A percentile compares a stretch with the other conserved stretches of the same genome.
Evolutionary conservation across 2,888 invertebrate genomes (phyloP).

Genomic region (Himalopsyche japonica): DNA sequence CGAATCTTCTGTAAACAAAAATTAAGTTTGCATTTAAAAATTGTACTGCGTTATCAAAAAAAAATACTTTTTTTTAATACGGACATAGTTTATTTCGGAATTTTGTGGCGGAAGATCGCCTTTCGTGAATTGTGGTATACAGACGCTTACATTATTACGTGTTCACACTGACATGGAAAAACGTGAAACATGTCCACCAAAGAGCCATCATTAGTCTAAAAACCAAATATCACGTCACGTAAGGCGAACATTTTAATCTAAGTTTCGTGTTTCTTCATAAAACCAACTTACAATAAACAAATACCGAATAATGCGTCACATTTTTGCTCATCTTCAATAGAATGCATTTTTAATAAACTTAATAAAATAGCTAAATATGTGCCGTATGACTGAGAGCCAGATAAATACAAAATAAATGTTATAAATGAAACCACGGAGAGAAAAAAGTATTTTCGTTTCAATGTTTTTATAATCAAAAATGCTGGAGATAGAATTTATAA

Average conservation of each 20-base stretch:
- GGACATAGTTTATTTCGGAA: too few species aligned
- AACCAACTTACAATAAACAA: not conserved
- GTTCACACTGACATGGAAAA: not conserved
- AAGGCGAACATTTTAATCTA: not conserved
- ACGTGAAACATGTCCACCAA: not conserved
- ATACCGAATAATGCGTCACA: not conserved
- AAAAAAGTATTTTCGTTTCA: too few species aligned
- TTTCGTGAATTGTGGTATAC: not conserved
- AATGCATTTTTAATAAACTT: constrained; percentile 13
- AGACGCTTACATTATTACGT: not conserved
- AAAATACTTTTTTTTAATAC: too few species aligned
- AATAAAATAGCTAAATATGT: not conserved
- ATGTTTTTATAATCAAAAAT: too few species aligned
- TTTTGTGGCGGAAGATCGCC: not conserved
- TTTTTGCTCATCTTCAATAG: not conserved
- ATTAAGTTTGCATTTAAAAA: too few species aligned
- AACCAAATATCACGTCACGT: not conserved
- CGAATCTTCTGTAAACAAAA: too few species aligned
- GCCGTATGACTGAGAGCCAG: too few species aligned
- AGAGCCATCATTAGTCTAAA: not conserved
- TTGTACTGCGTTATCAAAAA: too few species aligned
- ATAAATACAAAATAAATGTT: too few species aligned
- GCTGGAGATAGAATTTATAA: too few species aligned
- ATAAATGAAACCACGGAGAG: too few species aligned
- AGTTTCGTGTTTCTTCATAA: not conserved